Base-by-base conservation (phyloP, 1,140 invertebrate genomes). In the Holcopasites calliopsidis region DNA sequence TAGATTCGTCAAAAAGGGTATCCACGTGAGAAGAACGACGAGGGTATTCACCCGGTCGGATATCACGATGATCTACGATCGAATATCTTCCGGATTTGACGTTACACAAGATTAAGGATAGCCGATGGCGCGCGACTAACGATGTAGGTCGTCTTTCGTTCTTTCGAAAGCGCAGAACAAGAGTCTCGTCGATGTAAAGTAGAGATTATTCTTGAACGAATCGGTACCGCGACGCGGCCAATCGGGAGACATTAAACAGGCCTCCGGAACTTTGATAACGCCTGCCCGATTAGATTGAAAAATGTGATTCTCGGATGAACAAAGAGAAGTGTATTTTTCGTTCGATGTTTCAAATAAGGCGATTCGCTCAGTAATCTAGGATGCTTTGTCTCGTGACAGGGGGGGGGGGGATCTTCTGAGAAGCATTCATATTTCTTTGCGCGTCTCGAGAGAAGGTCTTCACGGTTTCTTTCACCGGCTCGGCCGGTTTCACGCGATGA, bases 401-500 rank as follows among this genome's bases (percentile, higher is more conserved):
- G n/a, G n/a, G n/a, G n/a, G n/a, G n/a, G n/a, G n/a, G n/a, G n/a
- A n/a, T n/a, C n/a, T n/a, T n/a, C n/a, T 47, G 44, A 47, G n/a
- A 47, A 47, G 5, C 11, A 11, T 47, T 18, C 44, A 47, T 47
- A n/a, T 47, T 47, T 4, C 1, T 57, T 11, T 49, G 40, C 31
- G 23, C 18, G 35, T 64, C 66, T 73, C 74, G 42, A 71, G 58
- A 81, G 35, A 54, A 76, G 71, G 65, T 79, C 81, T 85, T 83
- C 81, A 81, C 75, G 78, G 76, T 78, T 79, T 85, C 78, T 81
- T 79, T 73, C 68, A 66, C 72, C 62, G 33, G 21, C 18, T 8
- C 70, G 74, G 54, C 54, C 31, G 73, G 69, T 76, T 85, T 79
- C 84, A 60, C 64, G 76, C 84, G 79, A 85, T 85, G 70, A 85